phyloP scores from a whole-genome alignment of 2,797 vertebrate genomes.

The Argentina silus region DNA sequence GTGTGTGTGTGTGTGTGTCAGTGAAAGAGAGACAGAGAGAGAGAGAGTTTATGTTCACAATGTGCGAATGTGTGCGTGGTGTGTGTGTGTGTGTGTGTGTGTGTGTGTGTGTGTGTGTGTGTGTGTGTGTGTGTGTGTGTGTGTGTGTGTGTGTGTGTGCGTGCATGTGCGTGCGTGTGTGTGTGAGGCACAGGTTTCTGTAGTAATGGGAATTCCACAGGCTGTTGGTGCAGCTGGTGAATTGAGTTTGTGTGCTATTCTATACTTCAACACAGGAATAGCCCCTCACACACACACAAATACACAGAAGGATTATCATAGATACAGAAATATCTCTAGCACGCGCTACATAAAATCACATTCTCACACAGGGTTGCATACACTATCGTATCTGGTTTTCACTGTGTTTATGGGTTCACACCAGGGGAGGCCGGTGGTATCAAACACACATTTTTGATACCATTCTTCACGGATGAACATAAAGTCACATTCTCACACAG shows the following conservation, averaged over 20 bases:
- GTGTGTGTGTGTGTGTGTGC: neutral
- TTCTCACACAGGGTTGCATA: conserved; percentile 46
- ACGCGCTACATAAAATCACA: conserved; percentile 47
- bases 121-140: conserved; percentile 3
- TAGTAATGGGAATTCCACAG: conserved; percentile 56
- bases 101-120: conserved; percentile 6
- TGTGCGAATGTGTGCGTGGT: neutral
- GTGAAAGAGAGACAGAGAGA: neutral
- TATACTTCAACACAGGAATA: conserved; percentile 40
- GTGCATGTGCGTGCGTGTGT: neutral
- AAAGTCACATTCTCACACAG: conserved; percentile 45
- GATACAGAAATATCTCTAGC: conserved; percentile 57
- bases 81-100: conserved; percentile 2
- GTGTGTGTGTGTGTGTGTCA: conserved; percentile 1
- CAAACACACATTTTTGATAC: conserved; percentile 9
- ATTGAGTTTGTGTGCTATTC: conserved; percentile 27
- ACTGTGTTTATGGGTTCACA: conserved; percentile 65
- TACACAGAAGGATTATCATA: conserved; percentile 52
- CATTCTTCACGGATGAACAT: conserved; percentile 29
- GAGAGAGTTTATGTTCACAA: neutral
- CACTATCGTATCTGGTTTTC: conserved; percentile 48
- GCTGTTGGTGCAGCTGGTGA: conserved; percentile 57
- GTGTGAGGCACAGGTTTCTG: conserved; percentile 11
- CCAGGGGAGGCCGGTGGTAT: neutral
- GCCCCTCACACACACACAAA: conserved; percentile 29